Percentiles rank a stretch among this genome's conserved stretches.
These are phyloP conservation scores for Thalassophryne amazonica DNA, from an alignment of 2,797 vertebrate species.

Conservation along the genomic window DNA sequence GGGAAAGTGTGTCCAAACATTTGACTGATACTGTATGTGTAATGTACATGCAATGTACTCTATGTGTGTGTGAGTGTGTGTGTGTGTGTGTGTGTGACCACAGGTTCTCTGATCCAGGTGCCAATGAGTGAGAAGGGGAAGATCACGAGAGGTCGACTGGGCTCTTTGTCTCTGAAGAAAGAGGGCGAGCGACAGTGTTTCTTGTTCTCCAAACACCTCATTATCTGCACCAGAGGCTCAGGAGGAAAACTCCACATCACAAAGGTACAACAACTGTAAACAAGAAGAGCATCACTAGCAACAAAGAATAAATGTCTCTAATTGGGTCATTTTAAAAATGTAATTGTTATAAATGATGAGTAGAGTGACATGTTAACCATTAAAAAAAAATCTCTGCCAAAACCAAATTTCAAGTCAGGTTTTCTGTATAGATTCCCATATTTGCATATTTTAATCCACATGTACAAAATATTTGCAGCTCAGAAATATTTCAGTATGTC, in stretches of 20 bases:
- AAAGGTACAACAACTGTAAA: constrained; percentile 77
- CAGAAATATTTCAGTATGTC: no score
- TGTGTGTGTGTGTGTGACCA: not conserved
- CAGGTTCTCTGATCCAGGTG: constrained; percentile 95
- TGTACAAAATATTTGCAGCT: no score
- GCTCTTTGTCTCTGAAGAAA: constrained; percentile 92
- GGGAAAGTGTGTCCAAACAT: no score
- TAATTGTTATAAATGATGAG: no score
- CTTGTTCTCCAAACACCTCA: constrained; percentile 97
- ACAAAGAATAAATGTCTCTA: not conserved
- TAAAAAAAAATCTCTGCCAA: no score
- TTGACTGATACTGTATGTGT: not conserved
- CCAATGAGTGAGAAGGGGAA: constrained; percentile 96
- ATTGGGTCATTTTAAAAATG: no score
- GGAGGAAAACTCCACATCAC: constrained; percentile 96
- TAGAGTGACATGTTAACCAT: no score
- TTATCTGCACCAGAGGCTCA: constrained; percentile 94
- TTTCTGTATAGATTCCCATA: no score
- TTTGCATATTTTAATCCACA: no score
- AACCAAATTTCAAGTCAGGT: no score
- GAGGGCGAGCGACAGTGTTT: constrained; percentile 97
- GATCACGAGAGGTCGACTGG: constrained; percentile 90
- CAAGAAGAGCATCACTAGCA: not conserved
- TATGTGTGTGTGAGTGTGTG: not conserved
- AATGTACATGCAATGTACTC: no score